phyloP scores from a whole-genome alignment of 1,140 invertebrate species.

The Macrotrachela quadricornifera region DNA sequence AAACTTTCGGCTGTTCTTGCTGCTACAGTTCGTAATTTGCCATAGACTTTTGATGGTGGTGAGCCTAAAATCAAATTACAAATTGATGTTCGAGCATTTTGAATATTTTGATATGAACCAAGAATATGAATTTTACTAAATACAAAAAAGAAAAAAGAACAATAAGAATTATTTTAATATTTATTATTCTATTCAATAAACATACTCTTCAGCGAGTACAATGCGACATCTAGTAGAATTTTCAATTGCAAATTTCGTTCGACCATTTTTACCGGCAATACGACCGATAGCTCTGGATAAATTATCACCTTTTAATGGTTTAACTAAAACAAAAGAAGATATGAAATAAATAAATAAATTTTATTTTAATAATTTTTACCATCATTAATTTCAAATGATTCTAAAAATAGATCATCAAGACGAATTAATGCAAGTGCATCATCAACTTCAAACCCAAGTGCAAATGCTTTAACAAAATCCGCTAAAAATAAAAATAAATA shows the following conservation, averaged over 20 bases:
- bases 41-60: slow-evolving; percentile 84
- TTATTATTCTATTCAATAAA: slow-evolving; percentile 1
- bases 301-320: slow-evolving; percentile 80
- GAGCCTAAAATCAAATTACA: slow-evolving; percentile 90
- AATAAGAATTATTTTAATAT: background rate
- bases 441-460: slow-evolving; percentile 69
- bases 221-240: slow-evolving; percentile 97
- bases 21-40: slow-evolving; percentile 62
- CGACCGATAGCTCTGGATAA: slow-evolving; percentile 78
- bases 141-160: slow-evolving; percentile 1
- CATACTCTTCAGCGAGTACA: slow-evolving; percentile 61
- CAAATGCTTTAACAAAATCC: slow-evolving; percentile 90
- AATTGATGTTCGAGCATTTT: slow-evolving; percentile 74
- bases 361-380: slow-evolving; percentile 22
- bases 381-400: slow-evolving; percentile 88
- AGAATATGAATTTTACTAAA: slow-evolving; percentile 77
- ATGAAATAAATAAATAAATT: background rate
- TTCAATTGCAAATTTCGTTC: slow-evolving; percentile 94
- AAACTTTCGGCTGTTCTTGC: slow-evolving; percentile 55
- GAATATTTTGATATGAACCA: slow-evolving; percentile 90
- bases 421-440: slow-evolving; percentile 80
- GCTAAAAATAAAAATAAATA: slow-evolving; percentile 38
- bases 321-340: slow-evolving; percentile 40
- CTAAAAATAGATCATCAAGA: slow-evolving; percentile 86
- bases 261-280: slow-evolving; percentile 83